Conservation (phyloP, 2,113 vertebrate species). For the Pseudois nayaur region DNA sequence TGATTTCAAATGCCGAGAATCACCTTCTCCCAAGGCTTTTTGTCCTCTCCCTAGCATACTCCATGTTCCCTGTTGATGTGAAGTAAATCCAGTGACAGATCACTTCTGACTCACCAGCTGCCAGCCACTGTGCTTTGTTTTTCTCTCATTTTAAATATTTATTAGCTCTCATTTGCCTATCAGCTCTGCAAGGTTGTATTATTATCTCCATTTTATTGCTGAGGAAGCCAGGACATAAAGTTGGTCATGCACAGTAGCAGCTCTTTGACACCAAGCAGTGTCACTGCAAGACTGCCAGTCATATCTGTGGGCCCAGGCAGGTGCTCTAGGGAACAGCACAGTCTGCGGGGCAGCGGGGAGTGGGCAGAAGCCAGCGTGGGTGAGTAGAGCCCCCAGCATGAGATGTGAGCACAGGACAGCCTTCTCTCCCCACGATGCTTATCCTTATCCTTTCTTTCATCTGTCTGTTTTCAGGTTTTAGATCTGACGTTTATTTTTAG, state of each 20-base stretch:
- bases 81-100: neutral
- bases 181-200: neutral
- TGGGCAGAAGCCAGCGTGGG: accelerated
- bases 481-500: constrained; percentile 39
- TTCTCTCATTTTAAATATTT: neutral
- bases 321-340: no score
- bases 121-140: neutral
- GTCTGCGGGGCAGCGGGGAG: neutral
- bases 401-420: neutral
- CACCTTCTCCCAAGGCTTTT: neutral
- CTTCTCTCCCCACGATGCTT: neutral
- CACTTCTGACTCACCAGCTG: neutral
- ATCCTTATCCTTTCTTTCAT: neutral
- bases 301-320: accelerated
- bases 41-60: neutral
- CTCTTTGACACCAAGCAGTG: neutral
- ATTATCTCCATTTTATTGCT: neutral
- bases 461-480: constrained; percentile 7
- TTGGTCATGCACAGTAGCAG: neutral
- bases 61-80: neutral
- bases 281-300: accelerated
- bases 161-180: neutral
- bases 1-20: neutral
- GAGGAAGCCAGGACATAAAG: neutral
- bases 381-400: neutral